A percentile compares a stretch with the other conserved stretches of the same genome.
Conservation (phyloP, 1,140 invertebrate species). For the Philotrypesis tridentata region DNA sequence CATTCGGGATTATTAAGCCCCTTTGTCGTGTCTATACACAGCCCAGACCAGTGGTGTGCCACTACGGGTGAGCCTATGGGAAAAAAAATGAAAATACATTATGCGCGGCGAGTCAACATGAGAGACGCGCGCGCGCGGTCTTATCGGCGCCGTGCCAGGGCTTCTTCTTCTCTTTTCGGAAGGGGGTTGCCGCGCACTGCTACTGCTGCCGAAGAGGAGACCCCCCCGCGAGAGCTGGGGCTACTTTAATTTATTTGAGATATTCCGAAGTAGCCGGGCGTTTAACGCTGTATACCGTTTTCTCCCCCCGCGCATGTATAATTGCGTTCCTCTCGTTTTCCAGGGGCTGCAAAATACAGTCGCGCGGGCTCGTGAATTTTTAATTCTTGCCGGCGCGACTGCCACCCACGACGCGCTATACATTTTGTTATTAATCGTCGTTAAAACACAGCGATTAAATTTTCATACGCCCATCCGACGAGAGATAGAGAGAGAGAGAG, state of each 20-base stretch:
- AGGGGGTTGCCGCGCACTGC: too few relatives aligned
- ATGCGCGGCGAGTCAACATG: constrained; percentile 17
- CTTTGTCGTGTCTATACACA: constrained; percentile 19
- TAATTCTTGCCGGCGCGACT: not conserved
- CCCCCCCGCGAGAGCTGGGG: too few relatives aligned
- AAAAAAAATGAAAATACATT: constrained; percentile 46
- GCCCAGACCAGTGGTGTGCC: too few relatives aligned
- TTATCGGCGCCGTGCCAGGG: constrained; percentile 7
- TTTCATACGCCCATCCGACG: too few relatives aligned
- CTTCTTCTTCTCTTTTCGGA: not conserved
- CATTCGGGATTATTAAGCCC: constrained; percentile 34
- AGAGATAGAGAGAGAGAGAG: too few relatives aligned
- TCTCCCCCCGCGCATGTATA: not conserved
- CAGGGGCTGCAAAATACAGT: not conserved
- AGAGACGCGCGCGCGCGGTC: not conserved
- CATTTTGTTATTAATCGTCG: too few relatives aligned
- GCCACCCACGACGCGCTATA: too few relatives aligned
- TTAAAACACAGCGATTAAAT: too few relatives aligned
- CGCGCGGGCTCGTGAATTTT: not conserved
- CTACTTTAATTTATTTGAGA: constrained; percentile 36
- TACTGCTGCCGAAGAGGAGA: too few relatives aligned
- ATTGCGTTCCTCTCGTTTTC: constrained; percentile 1
- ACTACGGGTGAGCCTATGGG: too few relatives aligned
- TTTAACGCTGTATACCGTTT: too few relatives aligned
- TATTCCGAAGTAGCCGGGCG: not conserved